Base-by-base conservation (phyloP, 2,113 vertebrate species). In the Chinchilla lanigera region DNA sequence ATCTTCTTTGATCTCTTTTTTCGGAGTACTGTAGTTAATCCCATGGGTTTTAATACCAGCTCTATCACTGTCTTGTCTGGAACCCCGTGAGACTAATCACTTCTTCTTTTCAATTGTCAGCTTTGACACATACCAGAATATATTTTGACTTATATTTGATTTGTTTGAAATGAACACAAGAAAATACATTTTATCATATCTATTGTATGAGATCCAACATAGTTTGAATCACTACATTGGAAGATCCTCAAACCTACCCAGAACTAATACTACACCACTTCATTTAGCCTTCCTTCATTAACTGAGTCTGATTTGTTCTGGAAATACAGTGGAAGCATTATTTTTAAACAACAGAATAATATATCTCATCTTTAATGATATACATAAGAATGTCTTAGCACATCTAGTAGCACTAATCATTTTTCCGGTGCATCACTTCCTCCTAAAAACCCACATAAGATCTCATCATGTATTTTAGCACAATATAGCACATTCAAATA, bases 331-430 rank as follows among this genome's bases (percentile, higher is more conserved):
- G 3, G 44, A 60, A 75, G 19, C 86, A 75, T 50, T 41, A 82
- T 94, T 67, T 95, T 75, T 67, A 47, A 89, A 89, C 82, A 82
- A 8, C 5, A 47, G 3, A 92, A 92, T 78, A n/a, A 28, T 82
- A 3, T 92, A 71, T 86, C 82, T 94, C 30, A 61, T 86, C 77
- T 78, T 78, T 94, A 92, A 92, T 87, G 44, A 89, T 44, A 89
- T 38, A 75, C 95, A 81, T 92, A 82, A 92, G 35, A 89, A 82
- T 52, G n/a, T 56, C 8, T 63, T 65, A 63, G 2, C 3, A 81
- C 50, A 67, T 81, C 54, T 56, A 77, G 30, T 56, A 77, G 71
- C 16, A 90, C 26, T 52, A 41, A 56, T 24, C 1, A 56, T 58
- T n/a, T 89, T 77, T 63, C 80, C 78, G 54, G 80, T 86, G 65